Evolutionary conservation across 2,797 vertebrate genomes (phyloP).

Genomic region (Ctenosaura bakeri): DNA sequence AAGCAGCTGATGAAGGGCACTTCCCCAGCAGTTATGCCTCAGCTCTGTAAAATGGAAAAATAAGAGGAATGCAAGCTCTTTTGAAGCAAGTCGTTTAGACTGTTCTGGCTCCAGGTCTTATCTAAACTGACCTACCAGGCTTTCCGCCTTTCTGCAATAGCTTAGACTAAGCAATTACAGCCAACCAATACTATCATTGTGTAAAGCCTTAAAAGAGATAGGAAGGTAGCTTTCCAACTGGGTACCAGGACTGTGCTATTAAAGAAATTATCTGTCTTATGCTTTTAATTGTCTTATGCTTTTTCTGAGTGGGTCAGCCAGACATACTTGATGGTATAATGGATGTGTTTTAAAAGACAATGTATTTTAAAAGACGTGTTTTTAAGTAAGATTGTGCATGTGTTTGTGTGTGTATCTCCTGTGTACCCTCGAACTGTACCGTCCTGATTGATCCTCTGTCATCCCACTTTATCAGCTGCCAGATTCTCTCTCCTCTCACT

Average conservation of each 20-base stretch:
- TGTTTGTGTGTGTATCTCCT: no score
- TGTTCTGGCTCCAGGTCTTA: slow-evolving; percentile 23
- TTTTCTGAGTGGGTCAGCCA: no score
- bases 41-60: not conserved
- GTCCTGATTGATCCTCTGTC: no score
- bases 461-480: no score
- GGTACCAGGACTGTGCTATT: not conserved
- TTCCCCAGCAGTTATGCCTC: not conserved
- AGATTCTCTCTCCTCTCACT: no score
- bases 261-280: not conserved
- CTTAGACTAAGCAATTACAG: not conserved
- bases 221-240: not conserved
- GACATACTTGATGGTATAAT: not conserved
- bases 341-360: not conserved
- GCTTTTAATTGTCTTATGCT: not conserved
- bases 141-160: slow-evolving; percentile 20
- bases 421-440: no score
- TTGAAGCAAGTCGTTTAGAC: slow-evolving; percentile 22
- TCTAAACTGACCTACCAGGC: slow-evolving; percentile 24
- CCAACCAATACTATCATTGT: not conserved
- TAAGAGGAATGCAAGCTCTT: not conserved
- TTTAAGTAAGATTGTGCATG: no score
- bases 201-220: not conserved
- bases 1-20: not conserved
- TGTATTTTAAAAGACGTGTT: not conserved